Conservation (phyloP, 2,113 vertebrate genomes). For the Neolamprologus fasciatus region DNA sequence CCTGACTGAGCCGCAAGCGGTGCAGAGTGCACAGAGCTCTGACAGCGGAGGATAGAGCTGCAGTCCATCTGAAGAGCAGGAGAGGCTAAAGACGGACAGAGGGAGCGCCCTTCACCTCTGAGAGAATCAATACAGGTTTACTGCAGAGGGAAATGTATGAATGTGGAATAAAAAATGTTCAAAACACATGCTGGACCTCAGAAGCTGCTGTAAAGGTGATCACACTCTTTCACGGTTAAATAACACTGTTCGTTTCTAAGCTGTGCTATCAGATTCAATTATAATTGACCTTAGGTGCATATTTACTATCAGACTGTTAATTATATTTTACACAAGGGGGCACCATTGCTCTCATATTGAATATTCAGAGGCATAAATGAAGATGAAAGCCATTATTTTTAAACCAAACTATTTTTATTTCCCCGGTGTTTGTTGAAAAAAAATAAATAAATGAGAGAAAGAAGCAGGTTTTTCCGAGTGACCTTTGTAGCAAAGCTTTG, state of each 20-base stretch:
- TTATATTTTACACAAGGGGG: conserved; percentile 57
- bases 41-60: conserved; percentile 55
- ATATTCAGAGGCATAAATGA: conserved; percentile 31
- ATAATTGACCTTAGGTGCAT: neutral
- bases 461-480: conserved; percentile 11
- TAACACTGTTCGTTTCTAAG: neutral
- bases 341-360: conserved; percentile 54
- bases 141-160: neutral
- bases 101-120: neutral
- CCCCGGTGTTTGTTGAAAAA: conserved; percentile 24
- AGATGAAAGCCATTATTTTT: conserved; percentile 60
- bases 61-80: neutral
- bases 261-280: neutral
- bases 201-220: neutral
- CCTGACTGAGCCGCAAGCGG: conserved; percentile 63
- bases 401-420: conserved; percentile 58
- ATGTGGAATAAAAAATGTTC: conserved; percentile 4
- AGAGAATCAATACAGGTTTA: conserved; percentile 8
- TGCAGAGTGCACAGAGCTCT: conserved; percentile 45
- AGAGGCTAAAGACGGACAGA: neutral
- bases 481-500: conserved; percentile 6
- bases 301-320: conserved; percentile 1
- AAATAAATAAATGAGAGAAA: neutral
- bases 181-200: neutral
- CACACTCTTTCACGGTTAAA: neutral